These are phyloP conservation scores for Drosophila robusta DNA, from an alignment of 2,888 invertebrate species.

Conservation along the genomic window DNA sequence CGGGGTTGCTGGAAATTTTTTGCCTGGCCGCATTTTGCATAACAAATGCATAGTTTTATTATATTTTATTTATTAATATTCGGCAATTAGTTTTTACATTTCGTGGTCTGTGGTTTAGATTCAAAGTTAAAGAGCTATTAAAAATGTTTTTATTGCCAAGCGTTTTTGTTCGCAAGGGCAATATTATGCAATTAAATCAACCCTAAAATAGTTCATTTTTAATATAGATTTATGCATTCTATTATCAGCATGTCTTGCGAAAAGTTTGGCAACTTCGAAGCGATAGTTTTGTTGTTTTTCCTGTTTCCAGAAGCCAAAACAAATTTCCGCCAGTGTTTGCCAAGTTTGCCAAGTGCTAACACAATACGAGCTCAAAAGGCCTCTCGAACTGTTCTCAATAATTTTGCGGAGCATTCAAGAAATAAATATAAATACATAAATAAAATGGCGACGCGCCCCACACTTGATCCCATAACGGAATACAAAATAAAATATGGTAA, in stretches of 20 bases:
- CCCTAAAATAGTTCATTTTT: neutral
- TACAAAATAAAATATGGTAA: slow-evolving; percentile 65
- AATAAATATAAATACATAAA: slow-evolving; percentile 69
- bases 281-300: slow-evolving; percentile 42
- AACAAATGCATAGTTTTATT: neutral
- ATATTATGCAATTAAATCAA: slow-evolving; percentile 24
- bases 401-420: slow-evolving; percentile 45
- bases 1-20: neutral
- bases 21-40: slow-evolving; percentile 8
- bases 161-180: neutral
- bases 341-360: slow-evolving; percentile 52
- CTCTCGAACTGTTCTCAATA: slow-evolving; percentile 77
- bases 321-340: slow-evolving; percentile 68
- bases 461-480: slow-evolving; percentile 48
- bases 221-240: slow-evolving; percentile 27
- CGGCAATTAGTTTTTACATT: slow-evolving; percentile 11
- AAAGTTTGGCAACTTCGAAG: slow-evolving; percentile 40
- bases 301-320: slow-evolving; percentile 63
- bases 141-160: neutral
- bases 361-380: slow-evolving; percentile 32
- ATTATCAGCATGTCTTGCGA: slow-evolving; percentile 31
- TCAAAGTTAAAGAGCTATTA: slow-evolving; percentile 2
- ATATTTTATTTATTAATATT: slow-evolving; percentile 7
- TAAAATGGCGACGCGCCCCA: slow-evolving; percentile 61
- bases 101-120: neutral